Evolutionary conservation across 2,888 invertebrate genomes (phyloP).

Genomic region (Mayetiola destructor): DNA sequence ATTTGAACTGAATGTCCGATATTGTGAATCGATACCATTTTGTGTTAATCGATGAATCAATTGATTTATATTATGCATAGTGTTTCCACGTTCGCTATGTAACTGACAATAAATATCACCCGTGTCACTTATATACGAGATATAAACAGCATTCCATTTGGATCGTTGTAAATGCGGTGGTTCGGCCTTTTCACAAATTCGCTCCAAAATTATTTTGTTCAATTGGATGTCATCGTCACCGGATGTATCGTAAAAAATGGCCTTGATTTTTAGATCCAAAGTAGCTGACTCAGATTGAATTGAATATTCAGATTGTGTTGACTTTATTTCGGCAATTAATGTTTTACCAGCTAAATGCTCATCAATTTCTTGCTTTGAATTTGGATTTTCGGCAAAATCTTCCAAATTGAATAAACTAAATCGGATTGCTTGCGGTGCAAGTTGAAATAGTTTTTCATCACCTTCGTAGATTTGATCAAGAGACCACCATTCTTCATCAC

Average conservation of each 20-base stretch:
- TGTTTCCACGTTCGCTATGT: conserved; percentile 24
- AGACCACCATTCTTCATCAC: conserved; percentile 47
- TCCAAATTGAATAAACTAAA: conserved; percentile 56
- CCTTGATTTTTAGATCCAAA: conserved; percentile 38
- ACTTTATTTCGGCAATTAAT: conserved; percentile 43
- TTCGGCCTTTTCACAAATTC: conserved; percentile 35
- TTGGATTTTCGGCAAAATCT: conserved; percentile 39
- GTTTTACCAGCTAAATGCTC: conserved; percentile 38
- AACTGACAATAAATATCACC: conserved; percentile 31
- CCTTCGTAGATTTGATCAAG: conserved; percentile 43
- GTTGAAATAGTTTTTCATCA: conserved; percentile 45
- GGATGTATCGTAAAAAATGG: conserved; percentile 50
- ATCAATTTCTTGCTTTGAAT: conserved; percentile 30
- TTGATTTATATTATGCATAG: conserved; percentile 26
- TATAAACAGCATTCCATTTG: conserved; percentile 26
- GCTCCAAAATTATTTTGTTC: conserved; percentile 44
- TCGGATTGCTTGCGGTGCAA: conserved; percentile 59
- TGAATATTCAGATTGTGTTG: conserved; percentile 26
- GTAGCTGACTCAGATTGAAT: conserved; percentile 26
- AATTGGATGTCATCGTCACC: conserved; percentile 48
- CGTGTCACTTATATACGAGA: conserved; percentile 28
- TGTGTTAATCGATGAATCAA: conserved; percentile 10
- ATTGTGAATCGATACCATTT: conserved; percentile 18
- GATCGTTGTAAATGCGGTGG: conserved; percentile 27
- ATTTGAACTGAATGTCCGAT: conserved; percentile 22